Base-by-base conservation (phyloP, 2,113 vertebrate species). In the Bostrychus sinensis region DNA sequence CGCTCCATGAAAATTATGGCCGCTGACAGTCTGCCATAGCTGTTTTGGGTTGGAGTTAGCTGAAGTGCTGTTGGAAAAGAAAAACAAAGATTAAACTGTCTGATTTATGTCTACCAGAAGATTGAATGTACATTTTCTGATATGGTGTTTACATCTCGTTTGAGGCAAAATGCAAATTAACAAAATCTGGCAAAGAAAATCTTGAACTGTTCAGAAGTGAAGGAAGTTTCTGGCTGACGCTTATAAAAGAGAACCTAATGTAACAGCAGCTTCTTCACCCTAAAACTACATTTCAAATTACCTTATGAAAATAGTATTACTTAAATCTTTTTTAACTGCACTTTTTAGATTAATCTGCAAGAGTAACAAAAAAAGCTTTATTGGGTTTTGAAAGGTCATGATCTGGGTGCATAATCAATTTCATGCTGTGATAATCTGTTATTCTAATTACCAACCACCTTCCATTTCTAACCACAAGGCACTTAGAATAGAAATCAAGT, bases 1-100 rank as follows among this genome's bases (percentile, higher is more conserved):
- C 74, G 37, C 56, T 60, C 20, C 56, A 16, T 56, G 11, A 20
- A 72, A 67, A 85, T 88, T 78, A 77, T 56, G 57, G 54, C 4
- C 55, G 39, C 50, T 41, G 65, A 61, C 66, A 80, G 23, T 50
- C 30, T 70, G 41, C 53, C 25, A 51, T 39, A 26, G 57, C 53
- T 58, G 63, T 51, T 72, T 56, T 39, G 66, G 73, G 53, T 66
- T 84, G 71, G 56, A 5, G 28, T 64, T 17, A 20, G 42, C 50
- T 13, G 23, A 70, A 32, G 54, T 53, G 20, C 20, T 30, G 23
- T 10, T 26, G 2, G 43, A 25, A 26, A 42, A 1, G 13, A 34
- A 30, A 38, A 48, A 56, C 13, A 10, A 8, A 73, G 38, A 37
- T 43, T 7, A 30, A 59, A 56, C 64, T 3, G 7, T 20, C 61